These are phyloP conservation scores for Falcunculus frontatus DNA, from an alignment of 2,113 vertebrate species.

Conservation along the genomic window DNA sequence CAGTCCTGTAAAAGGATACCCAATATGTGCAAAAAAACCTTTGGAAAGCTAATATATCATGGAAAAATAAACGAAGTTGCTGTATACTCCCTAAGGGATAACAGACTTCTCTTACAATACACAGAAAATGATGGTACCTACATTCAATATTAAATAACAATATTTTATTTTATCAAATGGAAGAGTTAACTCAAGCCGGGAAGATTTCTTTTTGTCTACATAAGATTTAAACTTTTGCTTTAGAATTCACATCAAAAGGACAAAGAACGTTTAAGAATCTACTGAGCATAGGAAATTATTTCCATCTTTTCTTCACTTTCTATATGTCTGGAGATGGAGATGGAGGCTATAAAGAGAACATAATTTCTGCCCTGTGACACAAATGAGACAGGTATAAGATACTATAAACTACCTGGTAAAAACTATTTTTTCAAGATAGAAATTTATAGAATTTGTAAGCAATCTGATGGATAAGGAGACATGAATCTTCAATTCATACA, in stretches of 20 bases:
- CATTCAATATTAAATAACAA: background rate
- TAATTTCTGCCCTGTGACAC: background rate
- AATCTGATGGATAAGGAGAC: background rate
- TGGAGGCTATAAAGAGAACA: background rate
- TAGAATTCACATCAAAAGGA: background rate
- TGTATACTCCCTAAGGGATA: background rate
- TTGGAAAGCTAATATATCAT: conserved; percentile 47
- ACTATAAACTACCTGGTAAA: background rate
- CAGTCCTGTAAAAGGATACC: background rate
- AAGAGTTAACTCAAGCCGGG: background rate
- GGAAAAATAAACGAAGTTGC: conserved; percentile 23
- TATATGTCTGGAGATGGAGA: background rate
- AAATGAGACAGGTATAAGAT: background rate
- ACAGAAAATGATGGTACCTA: background rate
- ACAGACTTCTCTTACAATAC: background rate
- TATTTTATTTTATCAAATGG: background rate
- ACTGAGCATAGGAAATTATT: background rate
- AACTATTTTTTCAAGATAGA: background rate
- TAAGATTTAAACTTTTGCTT: background rate
- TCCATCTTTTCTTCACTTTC: background rate
- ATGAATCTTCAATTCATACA: background rate
- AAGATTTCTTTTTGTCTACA: background rate
- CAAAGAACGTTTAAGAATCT: background rate
- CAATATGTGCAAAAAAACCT: conserved; percentile 9
- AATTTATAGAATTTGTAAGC: background rate